Evolutionary conservation across 2,113 vertebrate genomes (phyloP).

Genomic region (Sebastes schlegelii): DNA sequence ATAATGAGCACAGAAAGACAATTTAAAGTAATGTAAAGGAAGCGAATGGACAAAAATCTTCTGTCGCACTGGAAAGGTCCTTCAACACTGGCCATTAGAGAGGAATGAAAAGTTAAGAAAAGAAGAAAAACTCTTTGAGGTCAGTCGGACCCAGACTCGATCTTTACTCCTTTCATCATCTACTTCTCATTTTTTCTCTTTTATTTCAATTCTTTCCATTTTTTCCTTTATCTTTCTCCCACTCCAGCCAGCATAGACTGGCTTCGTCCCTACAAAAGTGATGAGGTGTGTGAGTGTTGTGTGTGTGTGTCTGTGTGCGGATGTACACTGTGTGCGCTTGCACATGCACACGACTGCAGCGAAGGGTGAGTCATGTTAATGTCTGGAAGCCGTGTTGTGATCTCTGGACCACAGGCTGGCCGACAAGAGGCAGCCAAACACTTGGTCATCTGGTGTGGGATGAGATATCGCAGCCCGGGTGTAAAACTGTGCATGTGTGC

Average conservation of each 20-base stretch:
- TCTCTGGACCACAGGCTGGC: conserved; percentile 70
- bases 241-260: conserved; percentile 17
- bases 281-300: conserved; percentile 9
- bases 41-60: conserved; percentile 5
- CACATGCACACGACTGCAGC: conserved; percentile 24
- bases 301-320: not conserved
- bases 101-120: conserved; percentile 13
- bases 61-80: not conserved
- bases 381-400: conserved; percentile 71
- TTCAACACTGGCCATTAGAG: conserved; percentile 7
- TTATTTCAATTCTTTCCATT: not conserved
- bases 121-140: conserved; percentile 17
- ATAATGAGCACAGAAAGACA: not conserved
- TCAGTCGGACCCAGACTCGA: conserved; percentile 9
- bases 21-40: conserved; percentile 1
- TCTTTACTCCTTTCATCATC: conserved; percentile 43
- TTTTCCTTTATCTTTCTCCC: conserved; percentile 9
- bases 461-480: conserved; percentile 65
- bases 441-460: conserved; percentile 76
- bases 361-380: conserved; percentile 69
- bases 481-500: conserved; percentile 47
- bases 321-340: not conserved
- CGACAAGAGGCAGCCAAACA: conserved; percentile 56
- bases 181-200: conserved; percentile 1
- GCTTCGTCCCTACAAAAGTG: conserved; percentile 25